Percentiles rank a stretch among this genome's conserved stretches.
These are phyloP conservation scores for Festucalex cinctus DNA, from an alignment of 2,113 vertebrate genomes.

Conservation along the genomic window DNA sequence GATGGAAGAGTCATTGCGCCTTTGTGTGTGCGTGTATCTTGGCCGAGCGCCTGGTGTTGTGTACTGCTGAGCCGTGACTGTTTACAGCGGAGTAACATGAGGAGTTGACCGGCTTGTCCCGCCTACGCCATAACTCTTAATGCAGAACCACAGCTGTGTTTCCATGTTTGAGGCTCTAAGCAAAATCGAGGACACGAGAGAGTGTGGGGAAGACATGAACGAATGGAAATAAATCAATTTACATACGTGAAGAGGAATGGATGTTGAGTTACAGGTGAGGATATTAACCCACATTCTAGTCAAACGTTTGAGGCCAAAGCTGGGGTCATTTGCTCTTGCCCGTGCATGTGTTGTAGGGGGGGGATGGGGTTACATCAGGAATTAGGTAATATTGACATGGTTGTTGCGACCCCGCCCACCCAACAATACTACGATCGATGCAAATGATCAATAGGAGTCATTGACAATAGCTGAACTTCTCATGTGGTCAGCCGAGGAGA, in stretches of 20 bases:
- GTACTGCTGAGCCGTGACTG: constrained; percentile 36
- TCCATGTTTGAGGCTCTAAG: constrained; percentile 12
- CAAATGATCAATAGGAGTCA: constrained; percentile 64
- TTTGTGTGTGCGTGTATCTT: constrained; percentile 17
- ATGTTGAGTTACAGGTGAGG: constrained; percentile 19
- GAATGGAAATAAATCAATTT: not conserved
- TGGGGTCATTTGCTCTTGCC: constrained; percentile 48
- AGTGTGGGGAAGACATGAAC: not conserved
- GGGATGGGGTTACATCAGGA: constrained; percentile 45
- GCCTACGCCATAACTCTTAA: constrained; percentile 57
- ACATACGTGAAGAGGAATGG: not conserved
- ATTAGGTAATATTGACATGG: constrained; percentile 67
- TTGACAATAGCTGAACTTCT: constrained; percentile 67
- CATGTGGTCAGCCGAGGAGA: constrained; percentile 58
- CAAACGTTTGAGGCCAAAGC: constrained; percentile 43
- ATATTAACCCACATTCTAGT: constrained; percentile 26
- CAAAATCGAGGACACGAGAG: not conserved
- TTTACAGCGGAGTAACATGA: constrained; percentile 63
- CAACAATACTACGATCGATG: constrained; percentile 61
- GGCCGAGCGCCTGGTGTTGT: not conserved
- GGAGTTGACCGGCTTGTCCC: constrained; percentile 39
- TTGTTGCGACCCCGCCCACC: constrained; percentile 50
- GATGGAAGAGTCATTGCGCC: not conserved
- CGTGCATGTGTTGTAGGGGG: constrained; percentile 29
- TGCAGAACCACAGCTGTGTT: constrained; percentile 59